Base-by-base conservation (phyloP, 2,113 vertebrate genomes). In the Ellobius talpinus region DNA sequence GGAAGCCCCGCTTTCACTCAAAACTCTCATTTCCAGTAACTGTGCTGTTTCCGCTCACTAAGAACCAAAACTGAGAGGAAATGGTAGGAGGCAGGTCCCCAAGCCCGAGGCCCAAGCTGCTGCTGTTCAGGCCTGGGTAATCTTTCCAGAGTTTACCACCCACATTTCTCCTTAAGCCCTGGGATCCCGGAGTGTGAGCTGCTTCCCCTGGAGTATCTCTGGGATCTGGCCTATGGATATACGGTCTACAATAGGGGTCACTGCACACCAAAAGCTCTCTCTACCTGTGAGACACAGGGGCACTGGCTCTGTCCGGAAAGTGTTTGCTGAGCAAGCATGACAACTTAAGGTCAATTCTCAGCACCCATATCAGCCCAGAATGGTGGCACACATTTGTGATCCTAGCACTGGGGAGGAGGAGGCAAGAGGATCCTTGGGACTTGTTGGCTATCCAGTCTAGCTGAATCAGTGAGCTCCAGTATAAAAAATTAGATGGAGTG, bases 21-120 rank as follows among this genome's bases (percentile, higher is more conserved):
- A 58, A 84, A 55, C 95, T 89, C 89, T 88, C 95, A 76, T 79
- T 98, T 98, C 97, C 98, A 97, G 97, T 97, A 97, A 98, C 96
- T 36, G 82, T 42, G 87, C 10, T 63, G 89, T 95, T 96, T 97
- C 97, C 92, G 86, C 86, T 93, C 86, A 42, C 7, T 63, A 66
- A 70, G 95, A 82, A 89, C 70, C 8, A 26, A 96, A 70, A 81
- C 85, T 0, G 23, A 91, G 97, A 94, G 98, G 97, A 98, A 97
- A 86, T 16, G n/a, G 97, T 94, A 76, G 98, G 97, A 89, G 97
- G 97, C 85, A 66, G 87, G 82, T 63, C 78, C 94, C 78, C 10
- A 1, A 11, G 72, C 93, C 87, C 36, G 1, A 0, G 3, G 10
- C 8, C 6, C 0, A 7, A 1, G 76, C 70, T 79, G 72, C 90